These are phyloP conservation scores for Tenrec ecaudatus DNA, from an alignment of 2,113 vertebrate genomes.

Conservation along the genomic window DNA sequence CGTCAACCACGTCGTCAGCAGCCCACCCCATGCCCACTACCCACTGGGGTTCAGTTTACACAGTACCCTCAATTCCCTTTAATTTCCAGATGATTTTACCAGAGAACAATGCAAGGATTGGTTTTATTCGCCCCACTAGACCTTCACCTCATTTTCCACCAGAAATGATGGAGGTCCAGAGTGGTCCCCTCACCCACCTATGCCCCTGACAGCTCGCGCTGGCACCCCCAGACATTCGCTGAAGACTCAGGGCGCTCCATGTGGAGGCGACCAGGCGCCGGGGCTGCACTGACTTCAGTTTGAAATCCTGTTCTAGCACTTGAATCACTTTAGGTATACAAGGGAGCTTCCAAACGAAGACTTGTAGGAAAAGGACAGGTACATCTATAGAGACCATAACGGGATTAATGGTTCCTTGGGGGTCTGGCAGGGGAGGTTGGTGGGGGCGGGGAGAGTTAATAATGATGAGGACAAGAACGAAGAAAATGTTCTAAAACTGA, in stretches of 20 bases:
- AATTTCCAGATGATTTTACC: neutral
- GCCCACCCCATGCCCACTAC: too few relatives aligned
- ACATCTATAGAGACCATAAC: too few relatives aligned
- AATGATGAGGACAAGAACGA: too few relatives aligned
- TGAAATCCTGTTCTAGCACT: neutral
- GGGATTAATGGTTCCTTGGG: too few relatives aligned
- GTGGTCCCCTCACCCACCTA: neutral
- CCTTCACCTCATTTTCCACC: neutral
- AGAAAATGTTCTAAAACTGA: too few relatives aligned
- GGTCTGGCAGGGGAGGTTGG: too few relatives aligned
- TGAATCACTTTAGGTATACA: neutral
- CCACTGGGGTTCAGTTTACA: neutral
- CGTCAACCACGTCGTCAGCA: too few relatives aligned
- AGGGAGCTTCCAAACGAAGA: too few relatives aligned
- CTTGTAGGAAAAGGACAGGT: too few relatives aligned
- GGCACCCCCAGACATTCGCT: neutral
- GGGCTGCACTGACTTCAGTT: neutral
- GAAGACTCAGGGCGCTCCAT: fast-evolving
- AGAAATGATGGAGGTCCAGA: neutral
- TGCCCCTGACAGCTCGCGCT: neutral
- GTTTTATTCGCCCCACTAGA: neutral
- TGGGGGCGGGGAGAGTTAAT: too few relatives aligned
- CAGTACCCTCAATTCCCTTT: neutral
- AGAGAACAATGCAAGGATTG: neutral
- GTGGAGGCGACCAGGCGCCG: neutral